A percentile compares a stretch with the other conserved stretches of the same genome.
Evolutionary conservation across 2,888 invertebrate genomes (phyloP).

Genomic region (Microctonus aethiopoides): DNA sequence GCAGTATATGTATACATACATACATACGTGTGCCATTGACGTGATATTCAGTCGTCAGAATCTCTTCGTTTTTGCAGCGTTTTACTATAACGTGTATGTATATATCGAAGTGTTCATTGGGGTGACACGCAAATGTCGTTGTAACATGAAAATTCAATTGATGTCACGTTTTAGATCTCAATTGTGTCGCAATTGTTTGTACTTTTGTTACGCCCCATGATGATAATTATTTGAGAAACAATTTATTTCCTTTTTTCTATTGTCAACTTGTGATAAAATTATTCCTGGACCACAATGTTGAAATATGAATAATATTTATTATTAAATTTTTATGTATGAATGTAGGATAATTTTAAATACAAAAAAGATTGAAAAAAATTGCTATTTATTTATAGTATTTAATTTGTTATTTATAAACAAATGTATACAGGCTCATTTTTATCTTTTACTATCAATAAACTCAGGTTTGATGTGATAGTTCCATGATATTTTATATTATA

Average conservation of each 20-base stretch:
- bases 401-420: no score
- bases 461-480: no score
- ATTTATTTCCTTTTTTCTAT: not conserved
- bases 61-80: constrained; percentile 14
- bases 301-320: no score
- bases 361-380: no score
- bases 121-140: constrained; percentile 10
- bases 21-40: constrained; percentile 23
- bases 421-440: no score
- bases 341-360: no score
- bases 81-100: not conserved
- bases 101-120: constrained; percentile 2
- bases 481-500: no score
- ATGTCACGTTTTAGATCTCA: constrained; percentile 1
- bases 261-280: not conserved
- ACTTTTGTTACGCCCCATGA: not conserved
- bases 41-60: constrained; percentile 11
- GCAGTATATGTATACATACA: no score
- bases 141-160: constrained; percentile 20
- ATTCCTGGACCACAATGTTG: not conserved
- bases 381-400: no score
- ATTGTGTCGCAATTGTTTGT: not conserved
- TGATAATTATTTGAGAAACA: not conserved
- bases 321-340: no score
- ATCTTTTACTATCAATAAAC: no score